These are phyloP conservation scores for Larimichthys polyactis DNA, from an alignment of 2,113 vertebrate genomes.

Conservation along the genomic window DNA sequence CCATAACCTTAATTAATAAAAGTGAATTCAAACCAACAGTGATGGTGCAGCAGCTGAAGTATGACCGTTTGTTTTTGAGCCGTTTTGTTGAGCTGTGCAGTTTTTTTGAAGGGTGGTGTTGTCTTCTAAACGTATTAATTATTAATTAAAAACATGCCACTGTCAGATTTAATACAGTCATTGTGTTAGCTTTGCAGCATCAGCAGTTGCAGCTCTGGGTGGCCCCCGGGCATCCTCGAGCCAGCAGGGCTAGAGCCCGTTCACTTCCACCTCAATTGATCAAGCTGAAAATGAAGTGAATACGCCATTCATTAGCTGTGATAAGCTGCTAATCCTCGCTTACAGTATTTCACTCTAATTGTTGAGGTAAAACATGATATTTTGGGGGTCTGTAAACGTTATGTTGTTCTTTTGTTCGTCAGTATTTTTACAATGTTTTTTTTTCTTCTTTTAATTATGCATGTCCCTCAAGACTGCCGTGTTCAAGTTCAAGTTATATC, in stretches of 20 bases:
- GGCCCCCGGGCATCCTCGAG: constrained; percentile 1
- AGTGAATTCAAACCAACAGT: background rate
- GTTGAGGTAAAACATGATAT: background rate
- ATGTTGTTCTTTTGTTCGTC: background rate
- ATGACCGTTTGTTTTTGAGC: background rate
- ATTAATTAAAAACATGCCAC: constrained; percentile 6
- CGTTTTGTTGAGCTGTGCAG: background rate
- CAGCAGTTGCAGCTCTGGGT: background rate
- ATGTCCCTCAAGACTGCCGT: background rate
- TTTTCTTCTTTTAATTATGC: background rate
- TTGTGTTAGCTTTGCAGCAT: background rate
- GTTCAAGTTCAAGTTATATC: background rate
- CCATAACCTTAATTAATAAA: too few relatives aligned
- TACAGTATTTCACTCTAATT: background rate
- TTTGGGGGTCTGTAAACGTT: too few relatives aligned
- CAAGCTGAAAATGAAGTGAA: constrained; percentile 11
- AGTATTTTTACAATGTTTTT: background rate
- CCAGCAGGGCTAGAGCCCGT: background rate
- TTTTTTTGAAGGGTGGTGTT: background rate
- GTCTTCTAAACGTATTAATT: background rate
- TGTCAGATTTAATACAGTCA: background rate
- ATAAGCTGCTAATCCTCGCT: constrained; percentile 16
- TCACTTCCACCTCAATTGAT: constrained; percentile 16
- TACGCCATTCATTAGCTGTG: constrained; percentile 6
- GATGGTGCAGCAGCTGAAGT: background rate